These are phyloP conservation scores for Hoplostethus mediterraneus DNA, from an alignment of 2,797 vertebrate genomes.

Conservation along the genomic window DNA sequence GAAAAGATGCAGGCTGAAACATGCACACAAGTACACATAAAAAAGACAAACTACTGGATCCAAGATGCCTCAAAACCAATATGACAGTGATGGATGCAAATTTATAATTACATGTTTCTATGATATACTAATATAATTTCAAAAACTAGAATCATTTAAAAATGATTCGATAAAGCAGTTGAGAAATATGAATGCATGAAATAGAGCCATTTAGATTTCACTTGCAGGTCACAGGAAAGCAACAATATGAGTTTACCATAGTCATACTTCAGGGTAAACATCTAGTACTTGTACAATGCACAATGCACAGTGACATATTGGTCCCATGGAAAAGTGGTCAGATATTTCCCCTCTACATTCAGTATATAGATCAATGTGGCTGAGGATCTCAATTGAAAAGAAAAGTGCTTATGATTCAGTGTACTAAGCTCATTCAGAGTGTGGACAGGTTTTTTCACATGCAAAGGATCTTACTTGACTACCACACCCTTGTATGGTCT, in stretches of 20 bases:
- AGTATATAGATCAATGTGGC: slow-evolving; percentile 24
- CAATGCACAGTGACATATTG: slow-evolving; percentile 15
- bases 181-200: slow-evolving; percentile 13
- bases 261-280: neutral
- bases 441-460: slow-evolving; percentile 66
- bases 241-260: slow-evolving; percentile 27
- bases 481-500: slow-evolving; percentile 71
- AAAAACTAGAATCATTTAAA: neutral
- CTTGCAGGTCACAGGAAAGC: slow-evolving; percentile 31
- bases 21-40: slow-evolving; percentile 3
- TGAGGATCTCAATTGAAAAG: slow-evolving; percentile 36
- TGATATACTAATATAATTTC: neutral
- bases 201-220: slow-evolving; percentile 22
- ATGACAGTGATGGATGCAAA: slow-evolving; percentile 27
- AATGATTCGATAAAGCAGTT: slow-evolving; percentile 15
- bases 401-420: slow-evolving; percentile 51
- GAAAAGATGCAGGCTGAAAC: slow-evolving; percentile 19
- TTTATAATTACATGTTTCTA: slow-evolving; percentile 31
- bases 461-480: slow-evolving; percentile 67
- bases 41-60: slow-evolving; percentile 13
- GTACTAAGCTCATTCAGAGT: slow-evolving; percentile 48
- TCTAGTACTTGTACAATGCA: neutral
- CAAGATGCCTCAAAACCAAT: neutral
- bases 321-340: slow-evolving; percentile 20
- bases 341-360: slow-evolving; percentile 19